A percentile compares a stretch with the other conserved stretches of the same genome.
phyloP scores from a whole-genome alignment of 2,888 invertebrate species.

The Synergus laeviventris region DNA sequence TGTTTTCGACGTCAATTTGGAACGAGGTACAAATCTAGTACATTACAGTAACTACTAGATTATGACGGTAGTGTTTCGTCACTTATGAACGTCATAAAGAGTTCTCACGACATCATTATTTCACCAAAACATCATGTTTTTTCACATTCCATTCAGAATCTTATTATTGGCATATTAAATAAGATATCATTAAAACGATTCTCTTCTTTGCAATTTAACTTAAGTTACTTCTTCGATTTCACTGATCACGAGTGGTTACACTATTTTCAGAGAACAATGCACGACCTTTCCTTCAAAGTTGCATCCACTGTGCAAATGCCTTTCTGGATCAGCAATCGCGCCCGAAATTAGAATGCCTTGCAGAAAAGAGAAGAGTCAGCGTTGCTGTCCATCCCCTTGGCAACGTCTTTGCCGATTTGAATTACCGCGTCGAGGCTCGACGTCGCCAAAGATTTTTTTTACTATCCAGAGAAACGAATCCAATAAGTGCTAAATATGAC shows the following conservation, averaged over 20 bases:
- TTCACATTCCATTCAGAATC: not conserved
- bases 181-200: too few relatives aligned
- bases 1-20: conserved; percentile 7
- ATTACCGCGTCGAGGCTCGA: conserved; percentile 34
- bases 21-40: conserved; percentile 6
- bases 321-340: conserved; percentile 16
- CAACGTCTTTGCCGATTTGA: conserved; percentile 39
- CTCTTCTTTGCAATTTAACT: not conserved
- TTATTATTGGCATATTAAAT: not conserved
- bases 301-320: not conserved
- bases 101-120: not conserved
- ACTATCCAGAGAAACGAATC: not conserved
- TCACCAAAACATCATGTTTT: not conserved
- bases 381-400: conserved; percentile 29
- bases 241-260: not conserved
- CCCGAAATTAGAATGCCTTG: conserved; percentile 38
- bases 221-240: not conserved
- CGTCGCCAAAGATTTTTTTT: conserved; percentile 39
- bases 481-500: conserved; percentile 12
- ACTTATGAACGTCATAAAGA: not conserved
- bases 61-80: conserved; percentile 11
- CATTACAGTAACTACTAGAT: not conserved
- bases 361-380: not conserved
- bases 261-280: not conserved
- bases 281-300: conserved; percentile 2